Base-by-base conservation (phyloP, 2,113 vertebrate species). In the Cromileptes altivelis region DNA sequence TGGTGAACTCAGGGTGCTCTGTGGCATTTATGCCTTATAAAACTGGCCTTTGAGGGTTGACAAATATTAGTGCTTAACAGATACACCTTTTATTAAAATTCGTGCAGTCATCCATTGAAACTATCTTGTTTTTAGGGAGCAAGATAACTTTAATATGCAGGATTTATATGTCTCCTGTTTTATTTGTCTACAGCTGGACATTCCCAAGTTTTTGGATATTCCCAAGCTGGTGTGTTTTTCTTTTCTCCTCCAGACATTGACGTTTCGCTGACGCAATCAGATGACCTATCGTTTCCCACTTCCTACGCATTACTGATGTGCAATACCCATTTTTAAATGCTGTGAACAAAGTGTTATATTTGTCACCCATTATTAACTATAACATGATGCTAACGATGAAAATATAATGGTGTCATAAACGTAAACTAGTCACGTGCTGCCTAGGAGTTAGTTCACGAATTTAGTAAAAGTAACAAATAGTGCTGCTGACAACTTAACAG, bases 261-360 rank as follows among this genome's bases (percentile, higher is more conserved):
- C 91, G 91, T 94, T n/a, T 65, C 27, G 25, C 71, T 94, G 92
- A 93, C 94, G 93, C 85, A 88, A 78, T 87, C 57, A 55, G 57
- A 86, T 91, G 85, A 93, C 85, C 82, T 78, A 70, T 88, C 88
- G 69, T 89, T 93, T 92, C 84, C 86, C 55, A 45, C 52, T 87
- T 86, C 82, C 87, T 87, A 83, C 81, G 78, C 64, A 52, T 27
- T 40, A 72, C 69, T 70, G 60, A 47, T 73, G 73, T 69, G 33
- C 14, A 68, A 49, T 27, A 10, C 60, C 68, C 3, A n/a, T 45
- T 70, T 21, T 7, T 55, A 45, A 56, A 82, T 17, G 11, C n/a
- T 50, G 33, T 3, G 3, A 18, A 6, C 1, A 70, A 49, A 33
- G 14, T 53, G 12, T 56, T 45, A 55, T 49, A 37, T 57, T 77